Percentiles rank a stretch among this genome's conserved stretches.
phyloP scores from a whole-genome alignment of 1,140 invertebrate genomes.

The Panulirus ornatus region DNA sequence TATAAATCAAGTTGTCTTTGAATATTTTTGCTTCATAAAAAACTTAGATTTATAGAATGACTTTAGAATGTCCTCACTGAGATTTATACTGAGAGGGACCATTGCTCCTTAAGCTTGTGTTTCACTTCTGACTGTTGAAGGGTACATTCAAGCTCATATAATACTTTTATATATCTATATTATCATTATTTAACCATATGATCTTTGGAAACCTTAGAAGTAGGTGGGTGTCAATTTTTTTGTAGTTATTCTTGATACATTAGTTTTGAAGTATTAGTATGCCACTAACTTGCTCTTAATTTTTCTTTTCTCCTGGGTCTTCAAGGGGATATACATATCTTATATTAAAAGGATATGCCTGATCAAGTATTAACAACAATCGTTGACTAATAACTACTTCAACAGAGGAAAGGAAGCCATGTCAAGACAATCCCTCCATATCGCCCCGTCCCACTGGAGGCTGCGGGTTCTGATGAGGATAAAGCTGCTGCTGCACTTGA shows the following conservation, averaged over 20 bases:
- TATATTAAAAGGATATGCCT: background rate
- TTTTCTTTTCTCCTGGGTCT: background rate
- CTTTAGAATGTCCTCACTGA: too few species aligned
- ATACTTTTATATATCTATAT: background rate
- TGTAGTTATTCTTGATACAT: background rate
- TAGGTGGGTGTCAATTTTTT: background rate
- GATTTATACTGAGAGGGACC: too few species aligned
- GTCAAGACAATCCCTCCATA: conserved; percentile 75
- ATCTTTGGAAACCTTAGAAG: background rate
- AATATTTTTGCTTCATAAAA: too few species aligned
- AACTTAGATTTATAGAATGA: too few species aligned
- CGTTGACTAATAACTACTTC: background rate
- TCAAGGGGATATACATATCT: background rate
- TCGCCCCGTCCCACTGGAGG: conserved; percentile 69
- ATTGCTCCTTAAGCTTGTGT: too few species aligned
- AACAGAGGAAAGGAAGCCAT: conserved; percentile 73
- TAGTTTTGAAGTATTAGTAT: background rate
- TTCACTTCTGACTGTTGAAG: too few species aligned
- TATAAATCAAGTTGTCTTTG: too few species aligned
- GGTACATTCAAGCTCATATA: background rate
- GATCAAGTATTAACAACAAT: background rate
- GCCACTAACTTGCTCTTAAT: background rate
- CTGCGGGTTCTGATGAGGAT: conserved; percentile 65
- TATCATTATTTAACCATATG: background rate
- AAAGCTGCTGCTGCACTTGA: conserved; percentile 52